These are phyloP conservation scores for Diglossa cyanea DNA, from an alignment of 2,797 vertebrate species.

Conservation along the genomic window DNA sequence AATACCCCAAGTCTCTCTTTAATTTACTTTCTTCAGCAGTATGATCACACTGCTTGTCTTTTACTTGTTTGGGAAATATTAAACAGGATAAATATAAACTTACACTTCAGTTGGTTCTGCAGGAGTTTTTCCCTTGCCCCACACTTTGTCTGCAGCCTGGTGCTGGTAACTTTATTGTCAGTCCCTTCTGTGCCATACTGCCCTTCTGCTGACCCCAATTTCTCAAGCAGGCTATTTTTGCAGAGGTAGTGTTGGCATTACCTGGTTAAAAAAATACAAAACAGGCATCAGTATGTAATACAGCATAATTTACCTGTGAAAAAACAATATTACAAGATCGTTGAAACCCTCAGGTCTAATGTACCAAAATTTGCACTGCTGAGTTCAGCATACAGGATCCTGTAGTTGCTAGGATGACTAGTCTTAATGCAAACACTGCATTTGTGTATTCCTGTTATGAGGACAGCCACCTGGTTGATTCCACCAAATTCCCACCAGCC, in stretches of 20 bases:
- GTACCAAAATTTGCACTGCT: neutral
- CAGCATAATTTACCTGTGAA: neutral
- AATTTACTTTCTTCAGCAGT: neutral
- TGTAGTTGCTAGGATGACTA: neutral
- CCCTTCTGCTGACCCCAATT: accelerated
- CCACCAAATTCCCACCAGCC: neutral
- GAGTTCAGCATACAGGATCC: neutral
- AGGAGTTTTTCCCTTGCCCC: neutral
- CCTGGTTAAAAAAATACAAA: neutral
- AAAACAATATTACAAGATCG: neutral
- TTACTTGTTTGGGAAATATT: neutral
- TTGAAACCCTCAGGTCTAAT: neutral
- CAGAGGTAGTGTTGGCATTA: neutral
- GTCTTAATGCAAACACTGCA: neutral
- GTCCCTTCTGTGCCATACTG: neutral
- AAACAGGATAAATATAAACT: neutral
- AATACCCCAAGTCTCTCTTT: neutral
- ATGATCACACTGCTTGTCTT: neutral
- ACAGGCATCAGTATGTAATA: neutral
- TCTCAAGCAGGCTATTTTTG: neutral
- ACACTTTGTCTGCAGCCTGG: neutral
- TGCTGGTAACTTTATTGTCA: neutral
- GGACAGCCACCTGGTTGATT: neutral
- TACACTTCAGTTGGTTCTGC: neutral
- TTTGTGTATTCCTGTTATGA: neutral